Percentiles rank a stretch among this genome's conserved stretches.
Evolutionary conservation across 2,113 vertebrate species (phyloP).

Genomic region (Callithrix jacchus): DNA sequence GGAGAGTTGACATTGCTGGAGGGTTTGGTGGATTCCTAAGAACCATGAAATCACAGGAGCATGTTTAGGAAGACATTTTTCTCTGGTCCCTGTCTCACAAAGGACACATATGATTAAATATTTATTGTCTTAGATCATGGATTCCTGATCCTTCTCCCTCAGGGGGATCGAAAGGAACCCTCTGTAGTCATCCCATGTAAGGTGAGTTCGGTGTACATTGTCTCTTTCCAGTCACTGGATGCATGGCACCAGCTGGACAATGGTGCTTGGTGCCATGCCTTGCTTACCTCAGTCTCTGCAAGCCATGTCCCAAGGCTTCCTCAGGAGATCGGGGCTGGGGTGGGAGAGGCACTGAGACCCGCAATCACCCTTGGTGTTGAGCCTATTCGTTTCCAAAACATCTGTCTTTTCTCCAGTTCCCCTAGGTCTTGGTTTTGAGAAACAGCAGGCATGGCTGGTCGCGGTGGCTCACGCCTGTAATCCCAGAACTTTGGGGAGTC

Average conservation of each 20-base stretch:
- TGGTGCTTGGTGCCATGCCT: neutral
- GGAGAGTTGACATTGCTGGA: neutral
- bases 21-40: neutral
- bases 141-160: constrained; percentile 51
- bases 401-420: neutral
- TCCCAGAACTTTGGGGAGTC: too few species aligned
- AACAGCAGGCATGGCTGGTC: neutral
- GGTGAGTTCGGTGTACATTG: neutral
- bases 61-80: neutral
- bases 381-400: neutral
- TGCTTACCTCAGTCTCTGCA: neutral
- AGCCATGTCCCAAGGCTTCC: neutral
- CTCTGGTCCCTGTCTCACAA: neutral
- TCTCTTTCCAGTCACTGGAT: neutral
- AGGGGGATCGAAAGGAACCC: constrained; percentile 26
- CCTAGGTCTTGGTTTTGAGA: constrained; percentile 24
- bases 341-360: neutral
- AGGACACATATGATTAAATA: neutral
- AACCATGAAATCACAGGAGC: neutral
- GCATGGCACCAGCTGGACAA: neutral
- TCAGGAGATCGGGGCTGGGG: neutral
- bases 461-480: too few species aligned
- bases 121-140: constrained; percentile 54
- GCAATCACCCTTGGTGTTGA: neutral
- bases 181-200: neutral